Evolutionary conservation across 2,113 vertebrate genomes (phyloP), one percentile per base, ranked within the genome.

Genomic region (Edolisoma coerulescens): DNA sequence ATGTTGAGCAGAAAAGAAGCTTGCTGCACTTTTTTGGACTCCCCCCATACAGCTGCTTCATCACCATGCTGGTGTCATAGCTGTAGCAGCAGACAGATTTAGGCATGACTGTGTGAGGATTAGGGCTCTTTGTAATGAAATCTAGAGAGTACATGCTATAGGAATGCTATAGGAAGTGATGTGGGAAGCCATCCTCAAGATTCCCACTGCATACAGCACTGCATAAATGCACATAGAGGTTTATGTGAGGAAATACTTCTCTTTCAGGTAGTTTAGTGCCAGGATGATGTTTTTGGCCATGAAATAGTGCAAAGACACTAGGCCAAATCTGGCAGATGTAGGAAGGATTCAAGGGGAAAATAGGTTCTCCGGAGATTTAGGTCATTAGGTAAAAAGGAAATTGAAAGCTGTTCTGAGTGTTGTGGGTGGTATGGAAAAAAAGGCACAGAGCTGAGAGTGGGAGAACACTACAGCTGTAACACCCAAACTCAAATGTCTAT

Each of bases 311-410:
- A 56, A 54, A 93, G 59, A 59, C 16, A 21, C 53, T 52, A 76
- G 37, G 27, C 37, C 47, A 73, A 73, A 91, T 70, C 50, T 87
- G 75, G 33, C 67, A 88, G 84, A 79, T 80, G 60, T 71, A 64
- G 53, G 74, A 79, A 79, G 53, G 73, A 65, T 94, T 94, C 75
- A 63, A 54, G 68, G 50, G 45, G 44, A 87, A 93, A 84, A 70
- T 41, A 77, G 59, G 68, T 85, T 93, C 56, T 90, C 71, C 0
- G 1, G 63, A 95, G 87, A 93, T 94, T 86, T 93, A 95, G 85
- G 93, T 87, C 79, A 93, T 93, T 94, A 84, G 92, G 92, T 84
- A 74, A 93, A 93, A 93, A 93, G 82, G 85, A 88, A 80, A 93
- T 35, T 30, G 81, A 71, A 96, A 87, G 54, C 82, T 88, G 47